These are phyloP conservation scores for Cryptocheilus praepositus DNA, from an alignment of 2,888 invertebrate species.

Conservation along the genomic window DNA sequence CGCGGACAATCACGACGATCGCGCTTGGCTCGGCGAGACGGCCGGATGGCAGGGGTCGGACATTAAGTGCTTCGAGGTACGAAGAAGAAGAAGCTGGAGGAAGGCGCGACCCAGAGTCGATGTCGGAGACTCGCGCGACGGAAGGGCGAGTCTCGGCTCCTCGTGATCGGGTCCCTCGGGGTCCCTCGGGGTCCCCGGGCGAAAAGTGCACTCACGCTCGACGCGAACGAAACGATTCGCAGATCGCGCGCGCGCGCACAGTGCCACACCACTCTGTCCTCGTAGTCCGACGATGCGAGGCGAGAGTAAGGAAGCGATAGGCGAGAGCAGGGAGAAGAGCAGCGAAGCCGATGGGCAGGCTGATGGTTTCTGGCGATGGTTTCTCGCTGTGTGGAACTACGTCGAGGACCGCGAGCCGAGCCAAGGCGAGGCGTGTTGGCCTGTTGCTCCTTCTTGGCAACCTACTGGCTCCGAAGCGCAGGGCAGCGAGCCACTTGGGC, in stretches of 20 bases:
- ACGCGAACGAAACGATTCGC: too few relatives aligned
- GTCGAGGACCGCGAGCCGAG: slow-evolving; percentile 42
- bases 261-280: too few relatives aligned
- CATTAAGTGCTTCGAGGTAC: slow-evolving; percentile 59
- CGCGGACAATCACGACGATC: slow-evolving; percentile 41
- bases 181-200: too few relatives aligned
- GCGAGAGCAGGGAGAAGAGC: too few relatives aligned
- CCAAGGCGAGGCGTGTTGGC: slow-evolving; percentile 59
- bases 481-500: slow-evolving; percentile 7
- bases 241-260: too few relatives aligned
- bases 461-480: slow-evolving; percentile 45
- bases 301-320: too few relatives aligned
- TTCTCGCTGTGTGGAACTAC: slow-evolving; percentile 33
- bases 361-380: too few relatives aligned
- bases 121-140: slow-evolving; percentile 10
- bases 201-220: too few relatives aligned
- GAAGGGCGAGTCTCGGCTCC: slow-evolving; percentile 26
- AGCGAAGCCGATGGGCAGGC: too few relatives aligned
- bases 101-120: slow-evolving; percentile 6
- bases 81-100: slow-evolving; percentile 43
- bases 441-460: slow-evolving; percentile 62
- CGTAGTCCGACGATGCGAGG: too few relatives aligned
- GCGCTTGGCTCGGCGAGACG: slow-evolving; percentile 42
- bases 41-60: slow-evolving; percentile 53
- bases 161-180: slow-evolving; percentile 5